Percentiles rank a stretch among this genome's conserved stretches.
Conservation (phyloP, 2,113 vertebrate species). For the Orientallactaga bullata region DNA sequence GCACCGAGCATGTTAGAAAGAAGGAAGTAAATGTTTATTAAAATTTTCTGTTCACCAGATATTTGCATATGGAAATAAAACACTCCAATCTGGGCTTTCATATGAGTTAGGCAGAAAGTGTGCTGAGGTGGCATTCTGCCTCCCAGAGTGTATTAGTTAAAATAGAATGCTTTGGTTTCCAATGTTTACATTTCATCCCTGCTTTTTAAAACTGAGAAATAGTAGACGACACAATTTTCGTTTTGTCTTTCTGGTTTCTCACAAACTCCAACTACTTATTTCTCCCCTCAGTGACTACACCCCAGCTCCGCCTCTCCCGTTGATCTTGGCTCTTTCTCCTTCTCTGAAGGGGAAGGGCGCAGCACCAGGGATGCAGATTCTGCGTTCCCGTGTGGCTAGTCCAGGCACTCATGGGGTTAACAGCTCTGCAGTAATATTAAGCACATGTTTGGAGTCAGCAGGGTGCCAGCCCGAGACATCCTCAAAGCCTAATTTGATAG, state of each 20-base stretch:
- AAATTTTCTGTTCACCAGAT: constrained; percentile 1
- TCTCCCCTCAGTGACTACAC: constrained; percentile 19
- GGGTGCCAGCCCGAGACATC: constrained; percentile 91
- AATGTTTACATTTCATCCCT: background rate
- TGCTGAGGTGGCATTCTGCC: background rate
- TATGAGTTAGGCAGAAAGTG: constrained; percentile 4
- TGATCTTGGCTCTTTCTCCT: constrained; percentile 56
- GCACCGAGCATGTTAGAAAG: background rate
- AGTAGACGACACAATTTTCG: background rate
- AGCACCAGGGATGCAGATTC: constrained; percentile 50
- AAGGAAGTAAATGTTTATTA: constrained; percentile 37
- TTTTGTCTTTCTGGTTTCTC: background rate
- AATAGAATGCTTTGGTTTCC: background rate
- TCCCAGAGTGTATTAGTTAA: background rate
- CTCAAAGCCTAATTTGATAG: constrained; percentile 94
- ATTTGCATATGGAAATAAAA: constrained; percentile 41
- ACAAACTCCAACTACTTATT: background rate
- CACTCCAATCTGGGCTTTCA: background rate
- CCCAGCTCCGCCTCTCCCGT: background rate
- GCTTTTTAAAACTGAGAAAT: background rate
- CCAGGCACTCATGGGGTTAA: constrained; percentile 86
- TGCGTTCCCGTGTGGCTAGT: constrained; percentile 41
- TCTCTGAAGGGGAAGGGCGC: constrained; percentile 28
- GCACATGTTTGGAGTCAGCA: constrained; percentile 90
- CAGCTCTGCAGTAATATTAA: constrained; percentile 89